These are phyloP conservation scores for Perognathus longimembris DNA, from an alignment of 2,113 vertebrate genomes.

Conservation along the genomic window DNA sequence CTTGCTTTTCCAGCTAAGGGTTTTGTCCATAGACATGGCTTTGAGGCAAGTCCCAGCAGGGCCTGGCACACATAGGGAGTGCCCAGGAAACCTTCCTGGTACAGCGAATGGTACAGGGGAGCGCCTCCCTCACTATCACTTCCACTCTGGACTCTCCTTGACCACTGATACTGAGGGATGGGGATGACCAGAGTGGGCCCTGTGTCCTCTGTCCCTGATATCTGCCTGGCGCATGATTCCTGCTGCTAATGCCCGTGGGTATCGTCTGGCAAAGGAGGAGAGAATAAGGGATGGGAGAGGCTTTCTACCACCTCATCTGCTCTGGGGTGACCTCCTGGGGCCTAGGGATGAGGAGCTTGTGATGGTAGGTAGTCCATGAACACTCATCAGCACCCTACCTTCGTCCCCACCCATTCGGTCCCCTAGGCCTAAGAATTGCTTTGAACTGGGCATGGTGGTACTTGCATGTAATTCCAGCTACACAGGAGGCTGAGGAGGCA, in stretches of 20 bases:
- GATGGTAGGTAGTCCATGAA: background rate
- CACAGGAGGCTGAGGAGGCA: background rate
- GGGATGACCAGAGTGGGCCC: background rate
- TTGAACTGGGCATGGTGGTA: background rate
- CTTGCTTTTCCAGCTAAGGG: background rate
- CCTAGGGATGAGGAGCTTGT: background rate
- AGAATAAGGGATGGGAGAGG: background rate
- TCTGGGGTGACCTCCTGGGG: background rate
- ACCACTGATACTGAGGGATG: background rate
- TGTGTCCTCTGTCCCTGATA: no score
- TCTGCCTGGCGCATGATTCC: background rate
- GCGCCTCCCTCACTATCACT: background rate
- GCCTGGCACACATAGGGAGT: background rate
- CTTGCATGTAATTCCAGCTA: background rate
- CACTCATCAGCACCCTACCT: background rate
- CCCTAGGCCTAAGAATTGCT: background rate
- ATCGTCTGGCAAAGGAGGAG: background rate
- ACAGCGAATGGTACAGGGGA: fast-evolving
- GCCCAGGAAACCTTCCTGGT: background rate
- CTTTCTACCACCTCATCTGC: background rate
- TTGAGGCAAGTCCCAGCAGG: background rate
- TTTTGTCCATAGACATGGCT: background rate
- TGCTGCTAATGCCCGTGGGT: background rate
- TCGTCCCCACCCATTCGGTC: background rate
- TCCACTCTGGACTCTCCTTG: background rate